Evolutionary conservation across 2,113 vertebrate genomes (phyloP).

Genomic region (Charina bottae): DNA sequence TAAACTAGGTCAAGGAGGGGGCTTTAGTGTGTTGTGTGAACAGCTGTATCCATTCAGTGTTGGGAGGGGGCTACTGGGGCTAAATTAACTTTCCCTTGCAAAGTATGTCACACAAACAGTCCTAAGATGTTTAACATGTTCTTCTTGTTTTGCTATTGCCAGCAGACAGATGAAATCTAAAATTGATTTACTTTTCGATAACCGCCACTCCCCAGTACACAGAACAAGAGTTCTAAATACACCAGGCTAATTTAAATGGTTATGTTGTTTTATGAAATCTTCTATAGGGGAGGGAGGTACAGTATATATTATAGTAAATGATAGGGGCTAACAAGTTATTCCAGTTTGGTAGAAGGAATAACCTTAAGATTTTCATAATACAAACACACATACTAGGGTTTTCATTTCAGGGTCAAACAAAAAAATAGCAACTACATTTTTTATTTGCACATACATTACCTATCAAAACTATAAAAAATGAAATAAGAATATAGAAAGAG

Average conservation of each 20-base stretch:
- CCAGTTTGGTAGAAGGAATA: slow-evolving; percentile 7
- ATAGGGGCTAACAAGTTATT: neutral
- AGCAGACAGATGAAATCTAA: neutral
- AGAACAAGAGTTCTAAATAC: neutral
- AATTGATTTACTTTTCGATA: neutral
- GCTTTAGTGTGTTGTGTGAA: neutral
- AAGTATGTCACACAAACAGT: neutral
- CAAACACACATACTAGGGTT: neutral
- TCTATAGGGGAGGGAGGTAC: neutral
- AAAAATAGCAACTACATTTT: neutral
- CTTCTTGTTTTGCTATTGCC: neutral
- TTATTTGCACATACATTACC: neutral
- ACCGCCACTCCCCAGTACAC: neutral
- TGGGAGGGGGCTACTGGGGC: neutral
- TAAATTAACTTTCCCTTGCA: neutral
- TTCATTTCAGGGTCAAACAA: slow-evolving; percentile 29
- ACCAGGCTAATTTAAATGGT: neutral
- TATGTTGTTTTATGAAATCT: neutral
- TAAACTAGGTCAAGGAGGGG: too few species aligned
- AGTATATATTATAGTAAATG: neutral
- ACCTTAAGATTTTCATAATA: slow-evolving; percentile 14
- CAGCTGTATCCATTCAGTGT: neutral
- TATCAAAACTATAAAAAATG: slow-evolving; percentile 2
- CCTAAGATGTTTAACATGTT: neutral
- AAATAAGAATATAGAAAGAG: neutral